These are phyloP conservation scores for Zaprionus taronus DNA, from an alignment of 1,140 invertebrate genomes.

Conservation along the genomic window DNA sequence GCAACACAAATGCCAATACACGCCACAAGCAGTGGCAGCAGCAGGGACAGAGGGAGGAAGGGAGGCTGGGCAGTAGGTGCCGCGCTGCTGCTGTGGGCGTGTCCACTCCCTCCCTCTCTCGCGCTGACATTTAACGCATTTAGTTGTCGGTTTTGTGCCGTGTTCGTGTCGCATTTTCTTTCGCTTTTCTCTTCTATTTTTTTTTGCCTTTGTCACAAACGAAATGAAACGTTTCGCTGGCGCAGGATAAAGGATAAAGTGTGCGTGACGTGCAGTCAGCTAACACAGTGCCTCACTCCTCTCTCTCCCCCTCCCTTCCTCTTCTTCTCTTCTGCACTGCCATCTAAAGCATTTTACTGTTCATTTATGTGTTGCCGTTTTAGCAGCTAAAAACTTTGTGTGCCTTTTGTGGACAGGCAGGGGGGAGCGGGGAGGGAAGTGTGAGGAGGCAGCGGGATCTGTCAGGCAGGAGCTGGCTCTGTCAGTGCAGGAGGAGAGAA, in stretches of 20 bases:
- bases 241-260: slow-evolving; percentile 69
- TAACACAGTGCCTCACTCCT: background rate
- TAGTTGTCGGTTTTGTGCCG: slow-evolving; percentile 55
- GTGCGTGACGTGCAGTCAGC: slow-evolving; percentile 66
- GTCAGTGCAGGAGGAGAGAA: background rate
- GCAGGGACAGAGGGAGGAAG: background rate
- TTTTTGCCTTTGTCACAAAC: slow-evolving; percentile 63
- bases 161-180: background rate
- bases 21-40: slow-evolving; percentile 15
- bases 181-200: slow-evolving; percentile 19
- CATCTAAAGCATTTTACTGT: slow-evolving; percentile 41
- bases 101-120: background rate
- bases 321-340: background rate
- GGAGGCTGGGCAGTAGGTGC: background rate
- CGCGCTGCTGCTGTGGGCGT: slow-evolving; percentile 9
- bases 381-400: slow-evolving; percentile 66
- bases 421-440: too few relatives aligned
- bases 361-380: slow-evolving; percentile 72
- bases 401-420: slow-evolving; percentile 7
- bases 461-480: background rate
- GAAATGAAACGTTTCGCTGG: slow-evolving; percentile 66
- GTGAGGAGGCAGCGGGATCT: background rate
- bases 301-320: background rate
- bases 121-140: slow-evolving; percentile 64
- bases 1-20: slow-evolving; percentile 35